Base-by-base conservation (phyloP, 92 coral and sea anemone species). In the Phymanthus crucifer region DNA sequence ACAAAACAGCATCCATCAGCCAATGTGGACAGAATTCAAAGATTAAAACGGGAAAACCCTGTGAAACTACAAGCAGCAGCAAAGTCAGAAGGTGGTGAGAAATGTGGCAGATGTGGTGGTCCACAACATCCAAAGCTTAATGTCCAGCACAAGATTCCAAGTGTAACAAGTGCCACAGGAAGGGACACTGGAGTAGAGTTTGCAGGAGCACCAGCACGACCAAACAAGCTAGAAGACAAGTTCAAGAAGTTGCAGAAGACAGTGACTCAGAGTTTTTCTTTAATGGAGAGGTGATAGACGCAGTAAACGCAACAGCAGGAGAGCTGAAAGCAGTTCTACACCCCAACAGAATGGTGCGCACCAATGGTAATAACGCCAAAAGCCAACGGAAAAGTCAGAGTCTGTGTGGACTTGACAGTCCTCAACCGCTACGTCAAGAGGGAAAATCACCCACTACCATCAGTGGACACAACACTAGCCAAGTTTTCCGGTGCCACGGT, bases 391-490 rank as follows among this genome's bases (percentile, higher is more conserved):
- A 64, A 74, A 34, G 19, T 83, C 37, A 74, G 75, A 32, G 48
- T 83, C 6, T 74, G 81, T 61, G 16, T 83, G 61, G 74, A 75
- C 45, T n/a, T n/a, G n/a, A n/a, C n/a, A n/a, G n/a, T n/a, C n/a
- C n/a, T n/a, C n/a, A n/a, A n/a, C n/a, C n/a, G n/a, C n/a, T n/a
- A n/a, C n/a, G n/a, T n/a, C n/a, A n/a, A n/a, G n/a, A n/a, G n/a
- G n/a, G n/a, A n/a, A n/a, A n/a, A n/a, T n/a, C n/a, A n/a, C n/a
- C n/a, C n/a, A n/a, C n/a, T n/a, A n/a, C n/a, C n/a, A 37, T 48
- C 57, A 9, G 57, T 48, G 14, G 3, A 48, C 13, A 12, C 17
- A 12, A 48, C 57, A 48, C 57, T 48, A 19, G 57, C 19, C 17
- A 48, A 48, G n/a, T 19, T 48, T 2, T 12, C 57, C 17, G 57